phyloP scores from a whole-genome alignment of 2,113 vertebrate species.

The Alligator sinensis region DNA sequence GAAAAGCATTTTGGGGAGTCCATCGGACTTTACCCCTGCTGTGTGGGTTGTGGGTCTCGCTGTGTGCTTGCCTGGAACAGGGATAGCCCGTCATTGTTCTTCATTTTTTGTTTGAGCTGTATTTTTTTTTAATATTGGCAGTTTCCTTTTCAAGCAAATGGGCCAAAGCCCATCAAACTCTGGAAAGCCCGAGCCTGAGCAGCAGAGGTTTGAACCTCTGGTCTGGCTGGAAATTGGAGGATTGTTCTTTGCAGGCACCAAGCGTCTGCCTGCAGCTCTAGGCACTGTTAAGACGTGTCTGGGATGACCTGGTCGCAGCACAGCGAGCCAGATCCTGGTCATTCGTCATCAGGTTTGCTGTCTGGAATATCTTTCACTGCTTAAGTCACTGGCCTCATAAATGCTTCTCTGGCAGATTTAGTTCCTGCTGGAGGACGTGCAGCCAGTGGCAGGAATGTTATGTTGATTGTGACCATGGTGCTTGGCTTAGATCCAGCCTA shows the following conservation, averaged over 20 bases:
- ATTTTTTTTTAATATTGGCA: background rate
- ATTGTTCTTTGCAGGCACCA: fast-evolving
- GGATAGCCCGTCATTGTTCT: background rate
- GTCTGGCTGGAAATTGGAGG: background rate
- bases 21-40: background rate
- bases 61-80: background rate
- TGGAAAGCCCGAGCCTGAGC: no score
- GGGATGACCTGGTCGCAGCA: fast-evolving
- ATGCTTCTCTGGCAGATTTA: background rate
- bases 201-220: background rate
- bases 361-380: background rate
- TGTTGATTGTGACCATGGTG: background rate
- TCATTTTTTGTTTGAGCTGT: background rate
- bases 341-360: background rate
- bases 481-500: background rate
- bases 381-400: background rate
- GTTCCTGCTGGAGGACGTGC: background rate
- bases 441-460: background rate
- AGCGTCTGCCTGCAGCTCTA: fast-evolving
- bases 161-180: background rate
- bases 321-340: background rate
- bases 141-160: background rate
- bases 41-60: background rate
- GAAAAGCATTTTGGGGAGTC: background rate
- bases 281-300: background rate